These are phyloP conservation scores for Cyclina sinensis DNA, from an alignment of 1,140 invertebrate species.

Conservation along the genomic window DNA sequence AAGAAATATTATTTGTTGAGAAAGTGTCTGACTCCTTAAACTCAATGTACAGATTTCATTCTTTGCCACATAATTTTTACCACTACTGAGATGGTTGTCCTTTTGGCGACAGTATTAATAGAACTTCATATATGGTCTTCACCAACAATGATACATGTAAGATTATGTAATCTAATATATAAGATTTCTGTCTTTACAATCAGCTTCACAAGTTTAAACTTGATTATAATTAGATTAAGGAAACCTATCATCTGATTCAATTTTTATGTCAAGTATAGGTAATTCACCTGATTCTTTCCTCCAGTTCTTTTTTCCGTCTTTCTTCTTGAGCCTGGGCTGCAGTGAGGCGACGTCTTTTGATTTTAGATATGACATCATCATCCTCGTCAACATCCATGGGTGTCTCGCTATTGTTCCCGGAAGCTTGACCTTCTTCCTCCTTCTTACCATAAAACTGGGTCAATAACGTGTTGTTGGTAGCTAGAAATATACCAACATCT, in stretches of 20 bases:
- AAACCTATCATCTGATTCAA: too few species aligned
- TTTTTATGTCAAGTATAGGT: too few species aligned
- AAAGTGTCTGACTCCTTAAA: too few species aligned
- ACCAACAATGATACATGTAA: too few species aligned
- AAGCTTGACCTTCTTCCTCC: conserved; percentile 51
- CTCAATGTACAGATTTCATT: too few species aligned
- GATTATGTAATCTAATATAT: too few species aligned
- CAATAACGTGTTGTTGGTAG: conserved; percentile 61
- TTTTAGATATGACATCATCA: conserved; percentile 77
- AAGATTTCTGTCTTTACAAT: too few species aligned
- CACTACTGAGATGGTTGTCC: too few species aligned
- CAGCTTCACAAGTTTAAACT: background rate
- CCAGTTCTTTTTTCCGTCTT: conserved; percentile 76
- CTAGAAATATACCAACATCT: conserved; percentile 18
- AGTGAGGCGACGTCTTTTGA: conserved; percentile 80
- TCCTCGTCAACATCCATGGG: conserved; percentile 66
- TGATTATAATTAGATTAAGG: background rate
- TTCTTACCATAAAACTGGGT: conserved; percentile 82
- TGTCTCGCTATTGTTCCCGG: conserved; percentile 59
- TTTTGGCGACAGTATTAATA: too few species aligned
- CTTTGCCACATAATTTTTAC: too few species aligned
- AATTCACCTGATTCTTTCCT: conserved; percentile 71
- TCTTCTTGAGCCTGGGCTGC: conserved; percentile 80
- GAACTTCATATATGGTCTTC: too few species aligned
- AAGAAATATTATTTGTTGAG: too few species aligned